Evolutionary conservation across 2,797 vertebrate species (phyloP), one percentile per base, ranked within the genome.

Genomic region (Capromys pilorides): DNA sequence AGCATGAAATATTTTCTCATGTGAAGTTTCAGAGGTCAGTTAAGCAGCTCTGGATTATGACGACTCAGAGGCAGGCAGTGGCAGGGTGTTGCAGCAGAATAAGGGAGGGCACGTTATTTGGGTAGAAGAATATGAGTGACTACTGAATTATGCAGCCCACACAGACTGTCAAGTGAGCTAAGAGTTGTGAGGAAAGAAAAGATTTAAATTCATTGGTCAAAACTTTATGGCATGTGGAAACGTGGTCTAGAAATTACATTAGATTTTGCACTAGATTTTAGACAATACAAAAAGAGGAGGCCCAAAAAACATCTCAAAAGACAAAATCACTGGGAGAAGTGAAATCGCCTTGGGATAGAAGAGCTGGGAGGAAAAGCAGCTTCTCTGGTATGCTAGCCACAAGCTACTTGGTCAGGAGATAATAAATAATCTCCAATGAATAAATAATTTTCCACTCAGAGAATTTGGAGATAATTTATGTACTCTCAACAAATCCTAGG

Each of bases 1-100:
- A 14, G 87, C 82, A 92, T 82, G 66, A 51, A 93, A 81, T 33
- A 1, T n/a, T 89, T 95, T 96, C 82, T 51, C n/a, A 73, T 85
- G 82, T 83, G 64, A 88, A 66, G 6, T 75, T 95, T 90, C 18
- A 66, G 57, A 88, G 79, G 14, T 90, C 39, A 92, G 39, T 39
- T 92, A 91, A 81, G 26, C 28, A 88, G n/a, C 49, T 57, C 5
- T 39, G 8, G 13, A 22, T 91, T 62, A 41, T 45, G 14, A 88
- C 3, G 84, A 21, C 61, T 45, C 8, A 51, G 39, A 5, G 0
- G 8, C 39, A 18, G 26, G 5, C 22, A 90, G 57, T 22, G 69
- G 75, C 81, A 73, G 49, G 51, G 78, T 8, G 11, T 14, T 77
- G 36, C 21, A 51, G 12, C 28, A 85, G 81, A 91, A 36, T 6